phyloP scores from a whole-genome alignment of 64 coral and sea anemone genomes.

The Pachyseris speciosa region DNA sequence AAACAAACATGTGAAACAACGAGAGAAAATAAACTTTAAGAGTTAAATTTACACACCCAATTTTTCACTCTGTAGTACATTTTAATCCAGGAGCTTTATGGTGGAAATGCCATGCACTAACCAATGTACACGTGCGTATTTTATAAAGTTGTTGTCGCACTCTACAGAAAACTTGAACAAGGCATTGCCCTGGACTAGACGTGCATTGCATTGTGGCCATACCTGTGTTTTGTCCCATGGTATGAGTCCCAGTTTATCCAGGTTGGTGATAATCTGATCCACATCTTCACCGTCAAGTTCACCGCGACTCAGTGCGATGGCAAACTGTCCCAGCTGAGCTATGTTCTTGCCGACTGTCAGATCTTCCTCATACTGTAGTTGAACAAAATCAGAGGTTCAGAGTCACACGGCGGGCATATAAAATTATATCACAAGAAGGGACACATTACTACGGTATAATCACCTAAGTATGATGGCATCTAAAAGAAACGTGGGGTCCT shows the following conservation, averaged over 20 bases:
- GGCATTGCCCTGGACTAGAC: too few species aligned
- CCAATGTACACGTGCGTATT: too few species aligned
- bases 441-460: too few species aligned
- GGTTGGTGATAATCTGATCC: slow-evolving; percentile 50
- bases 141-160: not conserved
- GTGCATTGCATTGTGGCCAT: not conserved
- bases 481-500: too few species aligned
- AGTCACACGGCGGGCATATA: not conserved
- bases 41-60: too few species aligned
- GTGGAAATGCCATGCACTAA: too few species aligned
- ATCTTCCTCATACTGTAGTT: slow-evolving; percentile 73
- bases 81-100: too few species aligned
- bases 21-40: not conserved
- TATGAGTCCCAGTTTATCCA: slow-evolving; percentile 80
- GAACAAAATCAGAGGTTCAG: not conserved
- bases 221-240: slow-evolving; percentile 99
- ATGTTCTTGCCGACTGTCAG: slow-evolving; percentile 42
- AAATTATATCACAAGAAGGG: too few species aligned
- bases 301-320: slow-evolving; percentile 68
- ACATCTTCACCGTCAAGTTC: slow-evolving; percentile 74
- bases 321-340: slow-evolving; percentile 68
- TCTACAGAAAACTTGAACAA: too few species aligned
- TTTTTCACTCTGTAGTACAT: too few species aligned
- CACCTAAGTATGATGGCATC: too few species aligned
- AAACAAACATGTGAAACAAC: not conserved